Evolutionary conservation across 1,140 invertebrate genomes (phyloP).

Genomic region (Helicoverpa zea): DNA sequence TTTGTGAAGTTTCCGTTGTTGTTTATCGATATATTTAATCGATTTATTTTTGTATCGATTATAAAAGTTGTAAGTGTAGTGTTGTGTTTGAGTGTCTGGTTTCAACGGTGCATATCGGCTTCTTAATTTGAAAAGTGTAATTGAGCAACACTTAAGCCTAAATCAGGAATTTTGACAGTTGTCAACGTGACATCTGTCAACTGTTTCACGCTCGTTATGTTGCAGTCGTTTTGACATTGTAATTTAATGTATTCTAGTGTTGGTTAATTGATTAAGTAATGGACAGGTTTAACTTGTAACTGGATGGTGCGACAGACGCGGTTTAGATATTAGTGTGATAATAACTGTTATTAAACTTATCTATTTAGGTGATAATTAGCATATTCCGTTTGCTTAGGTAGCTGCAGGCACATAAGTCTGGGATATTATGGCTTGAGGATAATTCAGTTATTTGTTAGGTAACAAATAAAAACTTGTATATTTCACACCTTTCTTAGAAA

Average conservation of each 20-base stretch:
- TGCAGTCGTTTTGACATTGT: constrained; percentile 58
- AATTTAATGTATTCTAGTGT: constrained; percentile 58
- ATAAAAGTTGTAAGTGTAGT: constrained; percentile 16
- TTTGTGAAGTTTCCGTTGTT: constrained; percentile 26
- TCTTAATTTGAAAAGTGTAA: constrained; percentile 19
- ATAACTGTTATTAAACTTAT: constrained; percentile 38
- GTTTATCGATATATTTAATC: constrained; percentile 27
- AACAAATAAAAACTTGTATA: not conserved
- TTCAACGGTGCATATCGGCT: constrained; percentile 57
- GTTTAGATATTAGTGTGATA: constrained; percentile 24
- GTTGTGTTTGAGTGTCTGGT: constrained; percentile 38
- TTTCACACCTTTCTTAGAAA: too few species aligned
- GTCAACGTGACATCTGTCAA: constrained; percentile 53
- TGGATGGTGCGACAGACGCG: constrained; percentile 37
- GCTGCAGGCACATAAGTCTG: not conserved
- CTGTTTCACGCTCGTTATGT: constrained; percentile 55
- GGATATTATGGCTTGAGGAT: too few species aligned
- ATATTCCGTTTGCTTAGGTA: not conserved
- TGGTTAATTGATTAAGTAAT: constrained; percentile 64
- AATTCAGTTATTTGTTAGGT: too few species aligned
- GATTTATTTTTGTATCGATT: constrained; percentile 8
- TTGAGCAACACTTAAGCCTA: constrained; percentile 18
- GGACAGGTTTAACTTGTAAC: constrained; percentile 47
- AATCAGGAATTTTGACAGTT: constrained; percentile 48
- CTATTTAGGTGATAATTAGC: constrained; percentile 20